Conservation (phyloP, 2,113 vertebrate genomes). For the Galemys pyrenaicus region DNA sequence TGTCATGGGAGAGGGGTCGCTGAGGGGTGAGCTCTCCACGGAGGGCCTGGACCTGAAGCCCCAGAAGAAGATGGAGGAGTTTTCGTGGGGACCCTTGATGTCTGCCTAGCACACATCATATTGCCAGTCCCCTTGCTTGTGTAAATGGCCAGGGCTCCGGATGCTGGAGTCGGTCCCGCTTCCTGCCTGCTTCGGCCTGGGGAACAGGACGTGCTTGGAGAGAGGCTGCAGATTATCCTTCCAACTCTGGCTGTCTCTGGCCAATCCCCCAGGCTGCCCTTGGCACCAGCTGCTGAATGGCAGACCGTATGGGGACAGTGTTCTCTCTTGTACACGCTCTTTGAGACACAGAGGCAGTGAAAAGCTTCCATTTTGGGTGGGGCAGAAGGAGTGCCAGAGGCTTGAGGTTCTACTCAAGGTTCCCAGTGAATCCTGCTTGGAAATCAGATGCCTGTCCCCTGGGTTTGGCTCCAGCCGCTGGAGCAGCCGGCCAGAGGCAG, state of each 20-base stretch:
- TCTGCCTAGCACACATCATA: no score
- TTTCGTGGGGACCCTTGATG: background rate
- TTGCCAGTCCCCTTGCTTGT: background rate
- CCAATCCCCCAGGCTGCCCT: accelerated
- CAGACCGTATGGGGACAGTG: accelerated
- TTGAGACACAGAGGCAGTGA: background rate
- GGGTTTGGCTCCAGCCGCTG: background rate
- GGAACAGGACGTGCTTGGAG: background rate
- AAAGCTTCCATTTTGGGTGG: background rate
- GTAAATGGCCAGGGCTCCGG: background rate
- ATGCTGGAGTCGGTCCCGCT: background rate
- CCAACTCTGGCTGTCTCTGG: background rate
- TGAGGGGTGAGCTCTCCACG: background rate
- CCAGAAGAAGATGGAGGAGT: background rate
- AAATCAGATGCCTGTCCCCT: background rate
- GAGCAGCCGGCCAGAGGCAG: background rate
- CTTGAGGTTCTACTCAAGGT: background rate
- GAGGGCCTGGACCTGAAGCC: background rate
- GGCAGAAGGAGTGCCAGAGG: background rate
- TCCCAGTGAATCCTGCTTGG: background rate
- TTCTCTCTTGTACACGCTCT: background rate
- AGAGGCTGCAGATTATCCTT: background rate
- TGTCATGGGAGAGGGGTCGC: background rate
- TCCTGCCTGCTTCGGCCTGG: background rate
- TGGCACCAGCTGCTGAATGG: background rate